Conservation (phyloP, 2,797 vertebrate genomes). For the Pteronotus mesoamericanus region DNA sequence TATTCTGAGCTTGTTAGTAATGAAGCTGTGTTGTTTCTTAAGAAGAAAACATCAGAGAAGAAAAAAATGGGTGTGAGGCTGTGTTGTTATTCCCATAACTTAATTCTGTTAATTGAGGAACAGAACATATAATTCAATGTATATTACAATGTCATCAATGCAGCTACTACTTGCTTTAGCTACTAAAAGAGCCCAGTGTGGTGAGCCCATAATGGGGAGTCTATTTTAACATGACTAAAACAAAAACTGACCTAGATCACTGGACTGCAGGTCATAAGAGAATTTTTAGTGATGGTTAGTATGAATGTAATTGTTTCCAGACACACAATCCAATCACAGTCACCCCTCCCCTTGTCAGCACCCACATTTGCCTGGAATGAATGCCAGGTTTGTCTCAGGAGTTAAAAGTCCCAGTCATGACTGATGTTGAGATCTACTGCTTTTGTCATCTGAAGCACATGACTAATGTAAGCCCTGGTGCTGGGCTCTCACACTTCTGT, state of each 20-base stretch:
- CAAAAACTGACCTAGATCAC: neutral
- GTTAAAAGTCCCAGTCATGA: neutral
- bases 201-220: neutral
- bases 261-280: neutral
- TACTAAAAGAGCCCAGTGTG: neutral
- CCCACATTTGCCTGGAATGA: neutral
- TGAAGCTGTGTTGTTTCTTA: conserved; percentile 62
- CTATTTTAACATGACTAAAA: neutral
- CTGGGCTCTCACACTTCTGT: neutral
- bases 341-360: neutral
- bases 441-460: neutral
- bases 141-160: neutral
- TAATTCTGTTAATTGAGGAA: conserved; percentile 16
- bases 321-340: neutral
- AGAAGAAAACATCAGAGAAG: conserved; percentile 48
- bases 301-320: neutral
- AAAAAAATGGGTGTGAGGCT: neutral
- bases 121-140: neutral
- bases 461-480: neutral
- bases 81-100: neutral
- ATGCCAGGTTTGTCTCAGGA: neutral
- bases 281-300: neutral
- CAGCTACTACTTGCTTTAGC: neutral
- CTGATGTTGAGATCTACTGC: neutral
- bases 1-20: conserved; percentile 69